Base-by-base conservation (phyloP, 2,888 invertebrate genomes). In the Mechanitis mazaeus region DNA sequence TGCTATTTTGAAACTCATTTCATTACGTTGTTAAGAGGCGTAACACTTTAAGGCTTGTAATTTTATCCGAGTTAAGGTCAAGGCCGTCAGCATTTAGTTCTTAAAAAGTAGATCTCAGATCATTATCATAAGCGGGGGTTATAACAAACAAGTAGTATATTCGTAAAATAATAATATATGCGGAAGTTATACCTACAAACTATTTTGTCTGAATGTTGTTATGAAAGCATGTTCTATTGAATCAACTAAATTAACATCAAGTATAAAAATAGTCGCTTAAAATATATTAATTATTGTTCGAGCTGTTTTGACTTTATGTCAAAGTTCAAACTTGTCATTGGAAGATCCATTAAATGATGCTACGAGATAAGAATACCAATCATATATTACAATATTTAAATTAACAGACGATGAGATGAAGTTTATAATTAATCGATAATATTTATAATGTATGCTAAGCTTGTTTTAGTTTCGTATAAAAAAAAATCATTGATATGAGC, bases 11-110 rank as follows among this genome's bases (percentile, higher is more conserved):
- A 60, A 59, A 55, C 33, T 54, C 53, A 11, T 58, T 58, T 33
- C 31, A 55, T 54, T 9, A 50, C 50, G 50, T n/a, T 53, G 31
- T 54, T 54, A 33, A 45, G 20, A n/a, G n/a, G 9, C 45, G 46
- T 31, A 46, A 47, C 54, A 20, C 45, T 38, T 45, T 31, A n/a
- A 58, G 45, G 56, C 55, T 53, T 61, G 38, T 42, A 45, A 56
- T 20, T 55, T 55, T 58, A 55, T 61, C 57, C 46, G 28, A 35
- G 58, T 45, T 62, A 56, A 59, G 62, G 62, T 59, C 62, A 62
- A 58, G 62, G 62, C 50, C 59, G 38, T 54, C 50, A 33, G 33
- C 54, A 58, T 45, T 54, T 58, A 50, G 31, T 4, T 50, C 50
- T 50, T 50, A 50, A 50, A 50, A 50, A 50, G 50, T 50, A 50